These are phyloP conservation scores for Ischnura elegans DNA, from an alignment of 2,888 invertebrate species.

Conservation along the genomic window DNA sequence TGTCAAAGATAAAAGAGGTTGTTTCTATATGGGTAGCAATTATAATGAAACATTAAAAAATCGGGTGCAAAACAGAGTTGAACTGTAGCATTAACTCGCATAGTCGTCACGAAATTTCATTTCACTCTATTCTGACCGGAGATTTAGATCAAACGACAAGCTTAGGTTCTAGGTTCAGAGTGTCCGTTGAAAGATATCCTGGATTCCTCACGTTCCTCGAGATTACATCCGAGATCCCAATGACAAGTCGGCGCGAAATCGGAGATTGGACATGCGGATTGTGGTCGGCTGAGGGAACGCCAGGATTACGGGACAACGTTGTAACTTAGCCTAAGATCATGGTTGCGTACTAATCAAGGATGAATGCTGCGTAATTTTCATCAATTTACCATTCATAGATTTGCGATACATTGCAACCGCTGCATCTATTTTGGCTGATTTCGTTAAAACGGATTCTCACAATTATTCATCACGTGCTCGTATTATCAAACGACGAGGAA, in stretches of 20 bases:
- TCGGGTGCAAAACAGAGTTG: too few relatives aligned
- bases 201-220: not conserved
- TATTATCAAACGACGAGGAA: not conserved
- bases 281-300: not conserved
- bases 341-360: not conserved
- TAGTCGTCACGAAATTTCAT: too few relatives aligned
- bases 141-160: not conserved
- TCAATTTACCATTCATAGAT: not conserved
- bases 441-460: not conserved
- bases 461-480: not conserved
- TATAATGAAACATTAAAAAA: too few relatives aligned
- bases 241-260: not conserved
- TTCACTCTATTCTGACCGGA: too few relatives aligned
- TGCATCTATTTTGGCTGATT: not conserved
- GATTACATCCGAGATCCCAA: not conserved
- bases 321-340: too few relatives aligned
- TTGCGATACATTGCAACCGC: not conserved
- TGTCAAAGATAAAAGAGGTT: too few relatives aligned
- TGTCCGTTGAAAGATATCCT: not conserved
- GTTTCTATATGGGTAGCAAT: too few relatives aligned
- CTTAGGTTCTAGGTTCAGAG: not conserved
- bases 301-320: too few relatives aligned
- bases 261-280: not conserved
- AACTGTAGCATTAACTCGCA: too few relatives aligned
- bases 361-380: not conserved